A percentile compares a stretch with the other conserved stretches of the same genome.
phyloP scores from a whole-genome alignment of 2,113 vertebrate species.

The Crotalus horridus region DNA sequence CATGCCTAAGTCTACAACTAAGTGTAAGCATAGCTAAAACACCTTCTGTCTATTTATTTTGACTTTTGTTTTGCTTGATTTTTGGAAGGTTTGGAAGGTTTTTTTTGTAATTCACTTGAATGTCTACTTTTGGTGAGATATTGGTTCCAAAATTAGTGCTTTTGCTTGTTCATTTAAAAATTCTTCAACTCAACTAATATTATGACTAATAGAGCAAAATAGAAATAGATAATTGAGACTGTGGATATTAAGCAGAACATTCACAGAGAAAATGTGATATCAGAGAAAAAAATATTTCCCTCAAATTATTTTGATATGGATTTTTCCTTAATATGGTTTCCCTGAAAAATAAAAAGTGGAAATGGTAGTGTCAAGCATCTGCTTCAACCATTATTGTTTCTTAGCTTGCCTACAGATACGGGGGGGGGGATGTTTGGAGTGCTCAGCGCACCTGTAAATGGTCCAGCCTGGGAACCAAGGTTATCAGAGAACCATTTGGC shows the following conservation, averaged over 20 bases:
- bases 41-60: not conserved
- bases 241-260: conserved; percentile 48
- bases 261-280: conserved; percentile 50
- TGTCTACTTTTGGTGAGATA: not conserved
- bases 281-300: conserved; percentile 20
- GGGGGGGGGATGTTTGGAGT: too few species aligned
- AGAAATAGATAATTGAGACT: conserved; percentile 2
- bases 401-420: too few species aligned
- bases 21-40: not conserved
- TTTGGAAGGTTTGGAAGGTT: not conserved
- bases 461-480: too few species aligned
- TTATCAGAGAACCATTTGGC: too few species aligned
- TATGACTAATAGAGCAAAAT: conserved; percentile 43
- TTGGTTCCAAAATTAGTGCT: not conserved
- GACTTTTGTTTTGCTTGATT: not conserved
- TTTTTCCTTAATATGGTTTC: not conserved
- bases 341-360: not conserved
- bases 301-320: conserved; percentile 32
- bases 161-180: not conserved
- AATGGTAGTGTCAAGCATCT: not conserved
- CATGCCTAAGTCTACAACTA: not conserved
- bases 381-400: too few species aligned
- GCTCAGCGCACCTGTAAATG: too few species aligned
- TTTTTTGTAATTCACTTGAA: not conserved
- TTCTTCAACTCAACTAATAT: conserved; percentile 1